These are phyloP conservation scores for Mastigias papua DNA, from an alignment of 30 jellyfish, hydroid and myxozoan genomes.

Conservation along the genomic window DNA sequence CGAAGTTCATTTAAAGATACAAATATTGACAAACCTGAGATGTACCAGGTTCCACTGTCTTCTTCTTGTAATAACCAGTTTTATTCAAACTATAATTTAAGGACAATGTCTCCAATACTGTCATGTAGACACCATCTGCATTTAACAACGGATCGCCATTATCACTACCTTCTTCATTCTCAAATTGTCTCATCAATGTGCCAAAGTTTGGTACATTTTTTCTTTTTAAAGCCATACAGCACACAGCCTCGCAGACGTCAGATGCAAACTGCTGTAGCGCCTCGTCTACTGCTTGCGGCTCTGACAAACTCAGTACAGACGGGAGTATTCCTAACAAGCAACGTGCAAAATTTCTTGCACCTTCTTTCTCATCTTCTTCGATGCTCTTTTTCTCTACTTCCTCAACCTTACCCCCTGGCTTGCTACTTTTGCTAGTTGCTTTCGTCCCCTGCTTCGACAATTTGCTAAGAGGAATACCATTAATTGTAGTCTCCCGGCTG, in stretches of 20 bases:
- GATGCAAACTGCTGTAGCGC: conserved; percentile 98
- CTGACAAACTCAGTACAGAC: conserved; percentile 85
- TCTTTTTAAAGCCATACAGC: conserved; percentile 96
- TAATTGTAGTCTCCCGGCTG: conserved; percentile 93
- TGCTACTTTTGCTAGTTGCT: conserved; percentile 76
- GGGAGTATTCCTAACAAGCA: conserved; percentile 95
- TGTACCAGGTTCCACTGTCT: conserved; percentile 49
- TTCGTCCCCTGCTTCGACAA: conserved; percentile 87
- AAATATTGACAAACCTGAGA: conserved; percentile 69
- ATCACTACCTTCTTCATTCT: conserved; percentile 66
- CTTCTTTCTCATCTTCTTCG: conserved; percentile 95
- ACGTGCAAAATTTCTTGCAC: conserved; percentile 97
- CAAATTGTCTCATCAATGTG: conserved; percentile 77
- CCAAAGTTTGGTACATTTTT: conserved; percentile 98
- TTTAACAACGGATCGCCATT: conserved; percentile 81
- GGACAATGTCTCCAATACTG: conserved; percentile 84
- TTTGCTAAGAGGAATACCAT: conserved; percentile 97
- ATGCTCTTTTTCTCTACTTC: conserved; percentile 73
- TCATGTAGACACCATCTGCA: conserved; percentile 96
- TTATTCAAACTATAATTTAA: conserved; percentile 75
- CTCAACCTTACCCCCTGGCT: conserved; percentile 56
- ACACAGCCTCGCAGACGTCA: conserved; percentile 98
- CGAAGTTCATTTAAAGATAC: no score
- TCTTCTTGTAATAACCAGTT: conserved; percentile 79
- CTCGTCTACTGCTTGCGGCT: conserved; percentile 94